Percentiles rank a stretch among this genome's conserved stretches.
Evolutionary conservation across 2,888 invertebrate genomes (phyloP).

Genomic region (Lymantria dispar): DNA sequence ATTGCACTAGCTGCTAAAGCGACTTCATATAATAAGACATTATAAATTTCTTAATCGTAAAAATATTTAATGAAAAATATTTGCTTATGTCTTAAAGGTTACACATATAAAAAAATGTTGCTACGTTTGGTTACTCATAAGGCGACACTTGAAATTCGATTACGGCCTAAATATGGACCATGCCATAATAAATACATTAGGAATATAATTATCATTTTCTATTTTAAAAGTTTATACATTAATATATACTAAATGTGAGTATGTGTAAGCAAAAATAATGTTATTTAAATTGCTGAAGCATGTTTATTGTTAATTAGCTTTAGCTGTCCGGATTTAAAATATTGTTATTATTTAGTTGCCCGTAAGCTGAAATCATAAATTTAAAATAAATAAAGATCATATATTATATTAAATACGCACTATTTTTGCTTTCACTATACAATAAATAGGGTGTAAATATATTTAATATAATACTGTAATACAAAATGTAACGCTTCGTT

Average conservation of each 20-base stretch:
- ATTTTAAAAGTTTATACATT: slow-evolving; percentile 9
- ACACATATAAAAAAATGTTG: slow-evolving; percentile 64
- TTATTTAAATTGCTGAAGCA: slow-evolving; percentile 1
- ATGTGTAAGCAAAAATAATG: slow-evolving; percentile 27
- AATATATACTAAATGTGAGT: slow-evolving; percentile 5
- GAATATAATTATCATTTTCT: slow-evolving; percentile 2
- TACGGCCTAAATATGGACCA: slow-evolving; percentile 17
- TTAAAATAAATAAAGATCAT: background rate
- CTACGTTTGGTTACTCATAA: slow-evolving; percentile 42
- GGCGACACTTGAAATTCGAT: slow-evolving; percentile 47
- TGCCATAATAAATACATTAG: slow-evolving; percentile 6
- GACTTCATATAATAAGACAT: slow-evolving; percentile 53
- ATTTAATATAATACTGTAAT: slow-evolving; percentile 43
- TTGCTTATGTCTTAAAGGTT: slow-evolving; percentile 52
- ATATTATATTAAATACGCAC: slow-evolving; percentile 5
- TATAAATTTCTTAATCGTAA: slow-evolving; percentile 57
- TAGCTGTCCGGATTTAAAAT: background rate
- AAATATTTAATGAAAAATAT: slow-evolving; percentile 52
- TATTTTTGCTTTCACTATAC: slow-evolving; percentile 22
- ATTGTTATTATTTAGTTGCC: slow-evolving; percentile 16
- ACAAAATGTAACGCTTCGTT: slow-evolving; percentile 31
- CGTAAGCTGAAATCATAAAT: slow-evolving; percentile 9
- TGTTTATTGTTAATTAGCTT: background rate
- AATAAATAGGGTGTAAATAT: slow-evolving; percentile 24
- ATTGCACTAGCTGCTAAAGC: slow-evolving; percentile 77